These are phyloP conservation scores for Eretmocerus hayati DNA, from an alignment of 2,888 invertebrate species.

Conservation along the genomic window DNA sequence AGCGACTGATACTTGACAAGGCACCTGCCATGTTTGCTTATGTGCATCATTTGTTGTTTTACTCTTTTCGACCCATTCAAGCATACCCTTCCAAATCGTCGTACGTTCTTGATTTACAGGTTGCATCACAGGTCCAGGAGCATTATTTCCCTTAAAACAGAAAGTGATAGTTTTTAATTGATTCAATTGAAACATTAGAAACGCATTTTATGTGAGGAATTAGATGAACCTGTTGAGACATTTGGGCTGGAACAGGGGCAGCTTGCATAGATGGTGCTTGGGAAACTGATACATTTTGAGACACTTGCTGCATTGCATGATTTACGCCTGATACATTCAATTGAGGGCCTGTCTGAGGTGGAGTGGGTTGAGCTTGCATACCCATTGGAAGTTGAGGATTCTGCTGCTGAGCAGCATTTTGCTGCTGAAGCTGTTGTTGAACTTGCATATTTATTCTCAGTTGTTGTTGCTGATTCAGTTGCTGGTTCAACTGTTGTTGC, in stretches of 20 bases:
- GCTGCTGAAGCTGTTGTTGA: conserved; percentile 40
- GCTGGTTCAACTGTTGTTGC: conserved; percentile 37
- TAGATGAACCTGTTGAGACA: conserved; percentile 25
- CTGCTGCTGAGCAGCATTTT: conserved; percentile 31
- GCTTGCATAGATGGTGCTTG: conserved; percentile 34
- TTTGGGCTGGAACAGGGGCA: conserved; percentile 34
- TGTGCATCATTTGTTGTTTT: conserved; percentile 65
- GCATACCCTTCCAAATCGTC: conserved; percentile 70
- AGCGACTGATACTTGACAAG: conserved; percentile 67
- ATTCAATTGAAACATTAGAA: no score
- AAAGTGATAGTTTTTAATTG: no score
- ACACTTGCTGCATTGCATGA: conserved; percentile 40
- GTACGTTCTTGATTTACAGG: conserved; percentile 51
- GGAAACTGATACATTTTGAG: conserved; percentile 39
- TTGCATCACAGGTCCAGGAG: conserved; percentile 35
- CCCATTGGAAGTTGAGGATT: conserved; percentile 42
- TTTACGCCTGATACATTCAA: conserved; percentile 37
- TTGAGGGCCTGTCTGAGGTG: conserved; percentile 35
- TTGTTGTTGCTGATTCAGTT: conserved; percentile 34
- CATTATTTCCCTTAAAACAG: conserved; percentile 32
- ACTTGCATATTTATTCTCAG: conserved; percentile 25
- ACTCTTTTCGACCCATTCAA: conserved; percentile 91
- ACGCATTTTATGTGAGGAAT: no score
- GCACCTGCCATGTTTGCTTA: conserved; percentile 66
- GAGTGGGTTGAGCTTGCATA: conserved; percentile 39